Percentiles rank a stretch among this genome's conserved stretches.
Conservation (phyloP, 2,797 vertebrate species). For the Gymnocypris eckloni region DNA sequence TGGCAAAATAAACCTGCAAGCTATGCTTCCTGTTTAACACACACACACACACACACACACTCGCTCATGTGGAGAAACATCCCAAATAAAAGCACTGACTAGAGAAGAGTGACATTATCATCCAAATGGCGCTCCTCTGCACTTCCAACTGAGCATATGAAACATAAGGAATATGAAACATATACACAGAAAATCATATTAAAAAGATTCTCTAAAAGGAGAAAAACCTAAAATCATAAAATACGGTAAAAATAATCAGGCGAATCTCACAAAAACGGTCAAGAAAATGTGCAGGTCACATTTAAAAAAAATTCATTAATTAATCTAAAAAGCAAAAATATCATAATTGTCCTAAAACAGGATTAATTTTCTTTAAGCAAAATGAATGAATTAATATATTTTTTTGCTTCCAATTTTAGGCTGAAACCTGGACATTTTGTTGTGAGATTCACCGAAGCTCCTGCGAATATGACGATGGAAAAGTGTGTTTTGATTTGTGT, state of each 20-base stretch:
- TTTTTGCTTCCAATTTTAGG: background rate
- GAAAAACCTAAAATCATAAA: background rate
- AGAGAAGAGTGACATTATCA: background rate
- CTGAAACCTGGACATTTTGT: background rate
- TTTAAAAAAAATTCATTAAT: background rate
- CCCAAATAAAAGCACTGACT: slow-evolving; percentile 2
- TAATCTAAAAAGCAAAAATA: background rate
- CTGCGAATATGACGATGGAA: background rate
- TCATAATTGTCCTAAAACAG: background rate
- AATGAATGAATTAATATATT: background rate
- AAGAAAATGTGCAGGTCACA: background rate
- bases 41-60: background rate
- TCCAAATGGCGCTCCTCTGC: background rate
- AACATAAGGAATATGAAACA: background rate
- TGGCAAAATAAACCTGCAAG: slow-evolving; percentile 46
- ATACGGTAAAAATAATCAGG: background rate
- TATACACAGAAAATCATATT: background rate
- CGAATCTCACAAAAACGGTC: background rate
- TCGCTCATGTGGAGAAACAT: background rate
- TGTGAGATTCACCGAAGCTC: background rate
- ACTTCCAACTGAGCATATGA: background rate
- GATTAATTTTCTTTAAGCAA: background rate
- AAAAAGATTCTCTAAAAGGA: background rate
- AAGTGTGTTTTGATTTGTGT: background rate
- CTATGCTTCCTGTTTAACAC: slow-evolving; percentile 15